Evolutionary conservation across 2,888 invertebrate species (phyloP), one percentile per base, ranked within the genome.

Genomic region (Drosophila nr. fundita): DNA sequence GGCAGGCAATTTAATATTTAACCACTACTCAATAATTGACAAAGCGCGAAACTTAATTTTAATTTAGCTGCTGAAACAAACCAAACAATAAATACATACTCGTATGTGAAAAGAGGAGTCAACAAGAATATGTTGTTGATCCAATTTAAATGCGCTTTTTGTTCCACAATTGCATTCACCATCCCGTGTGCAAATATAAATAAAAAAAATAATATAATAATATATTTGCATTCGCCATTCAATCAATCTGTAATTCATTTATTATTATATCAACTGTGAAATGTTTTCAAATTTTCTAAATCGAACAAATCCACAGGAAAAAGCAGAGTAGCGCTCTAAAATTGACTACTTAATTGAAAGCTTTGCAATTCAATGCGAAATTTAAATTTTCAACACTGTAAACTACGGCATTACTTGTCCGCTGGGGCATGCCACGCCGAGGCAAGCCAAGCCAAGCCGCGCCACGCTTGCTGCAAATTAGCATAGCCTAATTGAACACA

Each of bases 401-500:
- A 53, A 21, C 40, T 66, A 60, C 27, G 36, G 36, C 29, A 11
- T 38, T n/a, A 50, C 11, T 52, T 24, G 30, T 55, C 49, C 48
- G 40, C 52, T 55, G 40, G 38, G 48, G 42, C 55, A 36, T 50
- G 59, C 58, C 65, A 48, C 68, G 59, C 24, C 45, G 24, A 42
- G 5, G 11, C 21, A 21, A 21, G 5, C 21, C 21, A 21, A 21
- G 11, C 21, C 42, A 21, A 45, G 60, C 58, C 65, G 42, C 69
- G 55, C 72, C 18, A 38, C 27, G n/a, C 36, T 80, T 79, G 74
- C 73, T 74, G 71, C 87, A 88, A 88, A 88, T 88, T 88, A 90
- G 90, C 79, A 87, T 79, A 76, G 81, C 87, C 90, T 88, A 88
- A 88, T 88, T 88, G 91, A 88, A 88, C 87, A 83, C 91, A 90